Conservation (phyloP, 1,140 invertebrate genomes). For the Macrobrachium nipponense region DNA sequence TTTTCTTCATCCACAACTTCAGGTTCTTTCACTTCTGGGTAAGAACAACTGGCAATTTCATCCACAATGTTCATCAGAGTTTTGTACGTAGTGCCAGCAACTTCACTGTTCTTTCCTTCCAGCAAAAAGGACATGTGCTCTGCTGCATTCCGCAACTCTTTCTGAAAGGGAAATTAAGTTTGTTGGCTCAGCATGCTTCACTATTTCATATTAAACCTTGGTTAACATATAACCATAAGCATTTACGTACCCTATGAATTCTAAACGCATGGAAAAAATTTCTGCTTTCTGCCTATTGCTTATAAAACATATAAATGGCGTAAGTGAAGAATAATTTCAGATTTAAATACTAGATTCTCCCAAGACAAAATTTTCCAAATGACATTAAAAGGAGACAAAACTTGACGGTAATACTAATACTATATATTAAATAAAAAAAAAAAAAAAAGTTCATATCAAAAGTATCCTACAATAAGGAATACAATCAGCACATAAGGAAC, state of each 20-base stretch:
- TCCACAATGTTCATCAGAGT: conserved; percentile 41
- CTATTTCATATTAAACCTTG: neutral
- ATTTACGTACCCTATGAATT: neutral
- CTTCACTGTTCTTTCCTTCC: conserved; percentile 43
- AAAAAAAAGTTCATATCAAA: too few relatives aligned
- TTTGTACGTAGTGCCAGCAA: conserved; percentile 46
- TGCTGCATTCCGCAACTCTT: conserved; percentile 38
- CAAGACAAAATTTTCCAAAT: too few relatives aligned
- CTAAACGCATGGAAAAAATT: neutral
- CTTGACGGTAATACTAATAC: too few relatives aligned
- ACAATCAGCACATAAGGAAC: too few relatives aligned
- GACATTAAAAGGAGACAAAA: too few relatives aligned
- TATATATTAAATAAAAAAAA: too few relatives aligned
- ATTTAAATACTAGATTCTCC: too few relatives aligned
- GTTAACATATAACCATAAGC: neutral
- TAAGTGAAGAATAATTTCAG: too few relatives aligned
- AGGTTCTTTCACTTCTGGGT: conserved; percentile 24
- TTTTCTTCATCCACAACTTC: conserved; percentile 16
- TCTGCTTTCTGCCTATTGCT: too few relatives aligned
- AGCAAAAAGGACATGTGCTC: conserved; percentile 35
- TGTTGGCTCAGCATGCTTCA: neutral
- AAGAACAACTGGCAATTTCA: conserved; percentile 38
- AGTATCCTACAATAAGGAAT: too few relatives aligned
- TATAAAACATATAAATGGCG: too few relatives aligned
- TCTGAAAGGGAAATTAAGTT: conserved; percentile 9